Percentiles rank a stretch among this genome's conserved stretches.
Evolutionary conservation across 2,888 invertebrate genomes (phyloP).

Genomic region (Schizotus pectinicornis): DNA sequence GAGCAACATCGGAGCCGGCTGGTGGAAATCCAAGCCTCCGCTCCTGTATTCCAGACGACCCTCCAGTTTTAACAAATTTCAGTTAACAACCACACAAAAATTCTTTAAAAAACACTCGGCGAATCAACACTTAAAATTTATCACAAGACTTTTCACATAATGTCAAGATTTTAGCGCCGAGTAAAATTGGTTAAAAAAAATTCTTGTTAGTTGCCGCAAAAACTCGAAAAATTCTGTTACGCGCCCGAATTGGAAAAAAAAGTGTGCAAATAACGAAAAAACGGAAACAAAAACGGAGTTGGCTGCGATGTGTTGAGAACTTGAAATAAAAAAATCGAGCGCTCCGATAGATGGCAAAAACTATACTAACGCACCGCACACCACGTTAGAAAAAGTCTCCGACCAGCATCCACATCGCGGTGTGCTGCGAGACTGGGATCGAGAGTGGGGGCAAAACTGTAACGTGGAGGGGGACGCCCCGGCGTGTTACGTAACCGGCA

Average conservation of each 20-base stretch:
- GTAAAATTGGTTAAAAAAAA: too few relatives aligned
- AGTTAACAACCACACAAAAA: too few relatives aligned
- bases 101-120: too few relatives aligned
- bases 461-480: constrained; percentile 42
- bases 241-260: too few relatives aligned
- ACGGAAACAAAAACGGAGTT: constrained; percentile 39
- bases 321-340: constrained; percentile 51
- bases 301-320: too few relatives aligned
- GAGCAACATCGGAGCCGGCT: constrained; percentile 51
- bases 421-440: constrained; percentile 35
- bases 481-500: constrained; percentile 53
- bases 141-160: too few relatives aligned
- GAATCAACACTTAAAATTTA: background rate
- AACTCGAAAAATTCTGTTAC: too few relatives aligned
- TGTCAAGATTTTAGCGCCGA: too few relatives aligned
- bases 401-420: constrained; percentile 51
- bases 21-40: constrained; percentile 58
- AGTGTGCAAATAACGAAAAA: constrained; percentile 34
- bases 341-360: constrained; percentile 56
- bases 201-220: too few relatives aligned
- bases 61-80: too few relatives aligned
- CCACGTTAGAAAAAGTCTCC: constrained; percentile 57
- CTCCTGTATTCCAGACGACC: constrained; percentile 57
- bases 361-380: constrained; percentile 56
- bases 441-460: constrained; percentile 43